phyloP scores from a whole-genome alignment of 2,113 vertebrate genomes.

The Pygathrix nemaeus region DNA sequence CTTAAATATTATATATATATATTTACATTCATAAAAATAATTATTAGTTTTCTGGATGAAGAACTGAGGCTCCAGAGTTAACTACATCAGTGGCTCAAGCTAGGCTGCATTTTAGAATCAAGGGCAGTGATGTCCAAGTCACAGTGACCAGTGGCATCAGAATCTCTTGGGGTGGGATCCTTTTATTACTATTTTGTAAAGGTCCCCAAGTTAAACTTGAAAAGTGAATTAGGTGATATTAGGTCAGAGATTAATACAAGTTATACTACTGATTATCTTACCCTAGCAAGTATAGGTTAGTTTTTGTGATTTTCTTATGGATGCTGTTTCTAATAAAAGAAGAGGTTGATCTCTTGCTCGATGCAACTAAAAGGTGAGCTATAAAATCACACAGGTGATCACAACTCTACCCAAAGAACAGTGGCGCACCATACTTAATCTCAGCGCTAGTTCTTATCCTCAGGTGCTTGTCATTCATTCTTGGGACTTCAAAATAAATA shows the following conservation, averaged over 20 bases:
- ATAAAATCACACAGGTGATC: not conserved
- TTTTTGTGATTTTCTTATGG: not conserved
- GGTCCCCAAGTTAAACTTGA: not conserved
- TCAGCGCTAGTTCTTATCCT: not conserved
- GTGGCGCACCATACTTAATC: not conserved
- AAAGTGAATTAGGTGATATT: not conserved
- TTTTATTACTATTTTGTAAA: not conserved
- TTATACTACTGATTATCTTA: not conserved
- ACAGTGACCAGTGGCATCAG: not conserved
- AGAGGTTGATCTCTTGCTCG: not conserved
- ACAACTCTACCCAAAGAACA: not conserved
- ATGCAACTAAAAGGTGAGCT: not conserved
- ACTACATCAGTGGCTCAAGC: not conserved
- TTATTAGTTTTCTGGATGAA: not conserved
- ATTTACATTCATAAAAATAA: not conserved
- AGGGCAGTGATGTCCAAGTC: not conserved
- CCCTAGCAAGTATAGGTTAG: not conserved
- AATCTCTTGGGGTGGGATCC: not conserved
- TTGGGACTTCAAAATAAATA: slow-evolving; percentile 14
- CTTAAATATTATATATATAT: not conserved
- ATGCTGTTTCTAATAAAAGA: not conserved
- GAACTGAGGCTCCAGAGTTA: not conserved
- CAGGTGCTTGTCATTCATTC: not conserved
- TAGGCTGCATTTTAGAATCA: not conserved
- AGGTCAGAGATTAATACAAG: not conserved